Base-by-base conservation (phyloP, 2,888 invertebrate species). In the Limnephilus rhombicus region DNA sequence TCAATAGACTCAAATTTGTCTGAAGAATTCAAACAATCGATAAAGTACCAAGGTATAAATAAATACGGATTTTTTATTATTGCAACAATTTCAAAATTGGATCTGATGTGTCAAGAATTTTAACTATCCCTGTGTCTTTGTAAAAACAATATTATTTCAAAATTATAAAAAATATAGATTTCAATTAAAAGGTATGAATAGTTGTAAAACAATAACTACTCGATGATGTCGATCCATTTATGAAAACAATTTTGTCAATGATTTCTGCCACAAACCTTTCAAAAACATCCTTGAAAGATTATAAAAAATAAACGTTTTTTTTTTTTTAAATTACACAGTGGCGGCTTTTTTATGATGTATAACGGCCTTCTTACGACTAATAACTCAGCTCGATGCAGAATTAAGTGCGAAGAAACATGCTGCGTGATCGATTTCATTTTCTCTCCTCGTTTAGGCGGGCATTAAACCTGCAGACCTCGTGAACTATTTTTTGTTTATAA, bases 391-490 rank as follows among this genome's bases (percentile, higher is more conserved):
- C 89, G 37, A 90, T 45, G 41, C 15, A 41, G 37, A 41, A 45
- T 68, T 68, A 68, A 80, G 81, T 45, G 81, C 49, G 41, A 80
- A 12, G 37, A 45, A 80, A 68, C 45, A 41, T 88, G 88, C 91
- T 91, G 92, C 92, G 92, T 92, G 92, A 88, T 92, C 90, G 88
- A 88, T 88, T 91, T 90, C 53, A 41, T 91, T 91, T 91, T 91
- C 85, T 85, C 41, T 53, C 37, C 49, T 53, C 53, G 53, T 85
- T 83, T 68, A 68, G 68, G 68, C 7, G 68, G 7, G 68, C 68
- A 83, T 37, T 83, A 37, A 83, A 83, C 37, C 18, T 37, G 24
- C 24, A 83, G 18, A 83, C 24, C 0, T 83, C 83, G 83, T 31
- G 18, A 83, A 83, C 37, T 37, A 34, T 83, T 2, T 9, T 37